Evolutionary conservation across 2,113 vertebrate genomes (phyloP), one percentile per base, ranked within the genome.

Genomic region (Lucifuga dentata): DNA sequence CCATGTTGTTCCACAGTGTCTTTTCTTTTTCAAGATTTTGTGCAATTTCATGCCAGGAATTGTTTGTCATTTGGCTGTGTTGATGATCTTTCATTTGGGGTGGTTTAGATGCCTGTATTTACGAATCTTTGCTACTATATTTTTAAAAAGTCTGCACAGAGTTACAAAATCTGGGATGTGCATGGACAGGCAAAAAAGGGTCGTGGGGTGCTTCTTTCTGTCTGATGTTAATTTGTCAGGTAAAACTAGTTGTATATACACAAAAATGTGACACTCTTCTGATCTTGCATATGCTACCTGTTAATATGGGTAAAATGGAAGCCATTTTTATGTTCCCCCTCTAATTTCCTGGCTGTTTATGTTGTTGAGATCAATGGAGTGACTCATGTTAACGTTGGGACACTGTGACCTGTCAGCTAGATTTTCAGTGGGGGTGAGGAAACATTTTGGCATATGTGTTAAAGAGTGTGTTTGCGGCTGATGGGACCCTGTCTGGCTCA

Each of bases 381-480:
- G 57, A 86, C 59, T 86, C 60, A 84, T 80, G 83, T 83, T 74
- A 82, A 71, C 78, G 83, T 72, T 65, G 67, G 76, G 64, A 85
- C 58, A 63, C 74, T 77, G 61, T 44, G 60, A 58, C 60, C 72
- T 73, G 69, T 78, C 73, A 82, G 50, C 33, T 36, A 75, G 67
- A 71, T 81, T 86, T 85, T 77, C 63, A 52, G 3, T 78, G 50
- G 65, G 50, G 67, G 21, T 11, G 38, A 70, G 40, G 21, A 56
- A 49, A 78, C 53, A 57, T 50, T 72, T 77, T 86, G 81, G 78
- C 78, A 78, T 62, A 55, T 60, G 78, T 43, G 73, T 53, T 70
- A 64, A 38, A 73, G 63, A 79, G 62, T 65, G 59, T 69, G 66
- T 75, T 64, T 66, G 58, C 23, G 56, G 49, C 68, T 76, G n/a